These are phyloP conservation scores for Eretmochelys imbricata DNA, from an alignment of 2,113 vertebrate genomes.

Conservation along the genomic window DNA sequence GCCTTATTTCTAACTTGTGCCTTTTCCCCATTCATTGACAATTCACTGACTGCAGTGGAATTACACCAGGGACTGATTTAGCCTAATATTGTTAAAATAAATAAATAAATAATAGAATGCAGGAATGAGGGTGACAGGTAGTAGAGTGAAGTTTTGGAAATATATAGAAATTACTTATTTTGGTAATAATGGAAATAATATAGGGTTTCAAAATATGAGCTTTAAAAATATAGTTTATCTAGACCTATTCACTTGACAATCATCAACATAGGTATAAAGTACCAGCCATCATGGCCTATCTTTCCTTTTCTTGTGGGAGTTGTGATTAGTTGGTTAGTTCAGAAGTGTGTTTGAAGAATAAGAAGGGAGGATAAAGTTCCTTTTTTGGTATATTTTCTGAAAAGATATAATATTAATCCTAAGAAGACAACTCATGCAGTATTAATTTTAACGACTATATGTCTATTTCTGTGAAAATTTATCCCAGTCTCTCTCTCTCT, in stretches of 20 bases:
- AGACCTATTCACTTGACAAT: not conserved
- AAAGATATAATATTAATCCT: conserved; percentile 14
- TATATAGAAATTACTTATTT: not conserved
- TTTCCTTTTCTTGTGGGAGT: not conserved
- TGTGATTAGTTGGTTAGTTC: not conserved
- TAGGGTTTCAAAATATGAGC: not conserved
- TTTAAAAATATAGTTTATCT: not conserved
- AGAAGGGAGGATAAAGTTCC: not conserved
- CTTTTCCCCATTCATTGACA: not conserved
- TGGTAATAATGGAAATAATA: not conserved
- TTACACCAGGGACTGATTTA: not conserved
- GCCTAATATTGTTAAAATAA: not conserved
- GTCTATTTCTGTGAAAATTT: conserved; percentile 1
- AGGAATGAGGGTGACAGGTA: not conserved
- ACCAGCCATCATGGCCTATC: not conserved
- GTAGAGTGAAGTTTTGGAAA: not conserved
- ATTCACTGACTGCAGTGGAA: not conserved
- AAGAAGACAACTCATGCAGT: conserved; percentile 10
- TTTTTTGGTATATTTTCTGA: not conserved
- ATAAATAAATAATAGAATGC: not conserved
- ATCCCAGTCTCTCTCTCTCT: not conserved
- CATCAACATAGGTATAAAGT: not conserved
- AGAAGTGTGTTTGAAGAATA: not conserved
- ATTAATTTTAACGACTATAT: conserved; percentile 20
- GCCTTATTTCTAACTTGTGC: not conserved